Conservation (phyloP, 2,113 vertebrate genomes). For the Athene noctua region DNA sequence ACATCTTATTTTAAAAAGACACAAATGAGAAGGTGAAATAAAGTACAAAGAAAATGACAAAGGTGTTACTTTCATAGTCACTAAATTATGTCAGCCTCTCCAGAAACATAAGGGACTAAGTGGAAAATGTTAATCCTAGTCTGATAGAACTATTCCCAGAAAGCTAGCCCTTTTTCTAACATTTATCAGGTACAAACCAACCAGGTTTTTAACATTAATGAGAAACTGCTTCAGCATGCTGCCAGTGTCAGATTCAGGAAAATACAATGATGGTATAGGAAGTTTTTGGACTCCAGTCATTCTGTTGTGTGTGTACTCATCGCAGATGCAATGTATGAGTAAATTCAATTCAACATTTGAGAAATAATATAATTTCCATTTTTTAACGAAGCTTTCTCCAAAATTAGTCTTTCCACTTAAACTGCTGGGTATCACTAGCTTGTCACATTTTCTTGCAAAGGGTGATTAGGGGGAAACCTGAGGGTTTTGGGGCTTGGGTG, state of each 20-base stretch:
- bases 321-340: not conserved
- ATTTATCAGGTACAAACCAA: not conserved
- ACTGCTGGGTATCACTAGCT: not conserved
- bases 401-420: not conserved
- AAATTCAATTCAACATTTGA: constrained; percentile 5
- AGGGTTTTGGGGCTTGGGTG: not conserved
- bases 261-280: not conserved
- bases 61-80: constrained; percentile 48
- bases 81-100: constrained; percentile 31
- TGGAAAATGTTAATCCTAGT: constrained; percentile 25
- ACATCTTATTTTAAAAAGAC: constrained; percentile 60
- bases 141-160: not conserved
- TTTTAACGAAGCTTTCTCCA: not conserved
- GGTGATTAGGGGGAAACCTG: not conserved
- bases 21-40: constrained; percentile 63
- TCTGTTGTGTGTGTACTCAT: not conserved
- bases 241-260: not conserved
- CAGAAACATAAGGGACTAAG: not conserved
- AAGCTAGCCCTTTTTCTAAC: not conserved
- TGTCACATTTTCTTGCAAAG: not conserved
- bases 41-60: constrained; percentile 61
- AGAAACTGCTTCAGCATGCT: not conserved
- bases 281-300: not conserved
- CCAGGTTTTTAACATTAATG: not conserved
- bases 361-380: not conserved